A percentile compares a stretch with the other conserved stretches of the same genome.
phyloP scores from a whole-genome alignment of 2,797 vertebrate genomes.

The Danio jaintianensis region DNA sequence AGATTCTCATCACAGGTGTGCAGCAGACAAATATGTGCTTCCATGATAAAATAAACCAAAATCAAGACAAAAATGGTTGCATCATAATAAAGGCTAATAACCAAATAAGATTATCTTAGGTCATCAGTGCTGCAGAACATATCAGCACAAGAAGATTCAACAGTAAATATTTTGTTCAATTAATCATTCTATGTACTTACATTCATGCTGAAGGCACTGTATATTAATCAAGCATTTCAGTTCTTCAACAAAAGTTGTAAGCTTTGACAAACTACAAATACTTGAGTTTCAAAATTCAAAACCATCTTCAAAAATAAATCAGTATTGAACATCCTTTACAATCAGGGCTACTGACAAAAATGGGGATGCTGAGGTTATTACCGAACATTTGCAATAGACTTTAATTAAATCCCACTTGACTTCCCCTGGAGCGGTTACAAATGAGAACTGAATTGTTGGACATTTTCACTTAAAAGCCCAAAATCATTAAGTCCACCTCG shows the following conservation, averaged over 20 bases:
- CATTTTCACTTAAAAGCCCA: background rate
- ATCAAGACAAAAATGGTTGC: background rate
- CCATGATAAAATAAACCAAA: no score
- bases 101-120: background rate
- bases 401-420: conserved; percentile 23
- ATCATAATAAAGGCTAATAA: background rate
- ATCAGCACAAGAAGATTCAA: background rate
- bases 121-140: background rate
- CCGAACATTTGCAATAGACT: background rate
- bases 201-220: conserved; percentile 1
- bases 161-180: background rate
- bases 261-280: background rate
- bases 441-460: background rate
- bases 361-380: background rate
- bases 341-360: background rate
- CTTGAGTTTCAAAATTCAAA: background rate
- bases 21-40: no score
- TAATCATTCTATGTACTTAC: background rate
- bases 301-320: background rate
- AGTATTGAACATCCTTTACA: background rate
- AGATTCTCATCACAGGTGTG: no score
- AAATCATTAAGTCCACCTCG: background rate
- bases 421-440: conserved; percentile 14
- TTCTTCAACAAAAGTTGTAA: background rate
- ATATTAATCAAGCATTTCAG: background rate